phyloP scores from a whole-genome alignment of 64 coral and sea anemone species.

The Exaiptasia diaphana region DNA sequence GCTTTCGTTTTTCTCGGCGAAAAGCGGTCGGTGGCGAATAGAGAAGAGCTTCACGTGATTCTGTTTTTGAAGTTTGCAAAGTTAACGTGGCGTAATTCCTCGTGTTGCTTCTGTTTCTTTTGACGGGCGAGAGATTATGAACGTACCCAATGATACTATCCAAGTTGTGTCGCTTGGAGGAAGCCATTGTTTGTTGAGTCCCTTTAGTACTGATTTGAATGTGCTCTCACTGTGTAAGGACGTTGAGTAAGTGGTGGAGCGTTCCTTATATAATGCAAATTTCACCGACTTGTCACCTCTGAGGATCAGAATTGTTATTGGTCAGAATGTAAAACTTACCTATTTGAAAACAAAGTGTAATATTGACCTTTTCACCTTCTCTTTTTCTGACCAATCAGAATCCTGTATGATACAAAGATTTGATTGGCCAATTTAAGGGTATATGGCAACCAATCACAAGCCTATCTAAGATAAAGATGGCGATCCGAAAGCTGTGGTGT shows the following conservation, averaged over 20 bases:
- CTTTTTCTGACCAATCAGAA: too few relatives aligned
- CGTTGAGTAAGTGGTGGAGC: not conserved
- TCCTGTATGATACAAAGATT: too few relatives aligned
- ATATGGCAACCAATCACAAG: too few relatives aligned
- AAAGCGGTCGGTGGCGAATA: not conserved
- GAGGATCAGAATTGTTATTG: not conserved
- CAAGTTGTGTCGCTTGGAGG: too few relatives aligned
- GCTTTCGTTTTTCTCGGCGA: not conserved
- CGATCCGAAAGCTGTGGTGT: too few relatives aligned
- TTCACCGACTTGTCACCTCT: not conserved
- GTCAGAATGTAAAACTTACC: not conserved
- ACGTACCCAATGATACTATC: conserved; percentile 32
- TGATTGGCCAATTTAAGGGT: too few relatives aligned
- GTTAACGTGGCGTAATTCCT: conserved; percentile 12
- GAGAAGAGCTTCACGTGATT: not conserved
- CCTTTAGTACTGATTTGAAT: not conserved
- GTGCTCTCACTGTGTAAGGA: not conserved
- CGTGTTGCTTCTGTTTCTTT: conserved; percentile 27
- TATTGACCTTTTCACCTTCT: too few relatives aligned
- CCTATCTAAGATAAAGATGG: too few relatives aligned
- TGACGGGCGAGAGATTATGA: conserved; percentile 22
- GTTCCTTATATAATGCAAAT: not conserved
- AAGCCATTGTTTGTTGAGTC: too few relatives aligned
- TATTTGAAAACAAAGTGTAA: not conserved
- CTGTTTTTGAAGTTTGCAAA: conserved; percentile 17